phyloP scores from a whole-genome alignment of 2,113 vertebrate genomes.

The Colossoma macropomum region DNA sequence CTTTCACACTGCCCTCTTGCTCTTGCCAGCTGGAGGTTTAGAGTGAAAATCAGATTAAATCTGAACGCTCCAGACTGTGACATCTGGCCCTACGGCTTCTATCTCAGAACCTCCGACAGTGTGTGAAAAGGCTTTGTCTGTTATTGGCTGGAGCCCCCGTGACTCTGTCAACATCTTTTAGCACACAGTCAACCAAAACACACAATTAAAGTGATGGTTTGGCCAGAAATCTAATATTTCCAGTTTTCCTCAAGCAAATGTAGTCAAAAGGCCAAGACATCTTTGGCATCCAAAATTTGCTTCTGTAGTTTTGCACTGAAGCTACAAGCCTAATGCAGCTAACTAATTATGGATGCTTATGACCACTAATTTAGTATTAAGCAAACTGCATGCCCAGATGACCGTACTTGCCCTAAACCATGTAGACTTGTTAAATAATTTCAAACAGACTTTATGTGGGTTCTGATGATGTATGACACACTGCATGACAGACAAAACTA shows the following conservation, averaged over 20 bases:
- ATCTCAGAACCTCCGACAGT: constrained; percentile 20
- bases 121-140: constrained; percentile 38
- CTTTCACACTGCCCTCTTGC: constrained; percentile 12
- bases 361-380: no score
- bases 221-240: neutral
- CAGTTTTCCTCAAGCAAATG: neutral
- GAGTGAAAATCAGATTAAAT: constrained; percentile 60
- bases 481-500: no score
- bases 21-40: constrained; percentile 52
- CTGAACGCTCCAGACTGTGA: constrained; percentile 55
- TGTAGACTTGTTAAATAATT: no score
- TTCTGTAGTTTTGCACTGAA: no score
- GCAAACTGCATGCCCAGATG: no score
- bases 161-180: constrained; percentile 13
- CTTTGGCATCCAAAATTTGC: no score
- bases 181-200: constrained; percentile 23
- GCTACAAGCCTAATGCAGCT: no score
- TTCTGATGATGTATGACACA: no score
- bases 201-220: neutral
- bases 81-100: constrained; percentile 51
- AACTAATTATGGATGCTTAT: no score
- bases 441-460: no score
- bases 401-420: no score
- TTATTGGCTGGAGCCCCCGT: constrained; percentile 14
- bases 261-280: neutral